A percentile compares a stretch with the other conserved stretches of the same genome.
These are phyloP conservation scores for Ephialtes manifestator DNA, from an alignment of 2,888 invertebrate genomes.

Conservation along the genomic window DNA sequence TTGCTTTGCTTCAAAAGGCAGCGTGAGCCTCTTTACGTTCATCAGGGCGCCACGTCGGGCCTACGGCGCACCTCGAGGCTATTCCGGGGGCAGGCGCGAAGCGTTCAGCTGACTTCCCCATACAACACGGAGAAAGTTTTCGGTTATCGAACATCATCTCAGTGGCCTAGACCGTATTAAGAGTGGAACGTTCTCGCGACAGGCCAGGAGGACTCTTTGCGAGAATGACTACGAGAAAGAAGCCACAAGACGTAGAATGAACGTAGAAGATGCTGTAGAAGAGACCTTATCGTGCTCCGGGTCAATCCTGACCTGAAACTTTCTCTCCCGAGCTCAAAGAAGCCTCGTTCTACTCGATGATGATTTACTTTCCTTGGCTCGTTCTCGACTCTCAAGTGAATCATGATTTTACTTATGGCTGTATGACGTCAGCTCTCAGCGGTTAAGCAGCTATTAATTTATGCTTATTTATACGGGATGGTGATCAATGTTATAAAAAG, in stretches of 20 bases:
- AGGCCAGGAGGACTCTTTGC: slow-evolving; percentile 43
- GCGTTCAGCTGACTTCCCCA: slow-evolving; percentile 28
- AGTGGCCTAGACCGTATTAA: slow-evolving; percentile 81
- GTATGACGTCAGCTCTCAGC: background rate
- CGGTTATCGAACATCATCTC: slow-evolving; percentile 79
- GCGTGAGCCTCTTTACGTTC: slow-evolving; percentile 14
- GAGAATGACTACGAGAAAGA: slow-evolving; percentile 3
- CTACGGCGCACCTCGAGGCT: slow-evolving; percentile 52
- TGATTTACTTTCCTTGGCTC: slow-evolving; percentile 48
- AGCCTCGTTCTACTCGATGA: slow-evolving; percentile 26
- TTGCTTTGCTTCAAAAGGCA: slow-evolving; percentile 19
- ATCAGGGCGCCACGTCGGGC: slow-evolving; percentile 8
- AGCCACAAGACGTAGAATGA: background rate
- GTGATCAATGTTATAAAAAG: background rate
- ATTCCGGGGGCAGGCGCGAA: slow-evolving; percentile 36
- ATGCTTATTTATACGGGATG: background rate
- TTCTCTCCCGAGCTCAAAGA: slow-evolving; percentile 1
- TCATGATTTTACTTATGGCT: background rate
- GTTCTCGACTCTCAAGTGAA: slow-evolving; percentile 6
- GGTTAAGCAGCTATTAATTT: background rate
- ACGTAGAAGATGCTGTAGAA: slow-evolving; percentile 13
- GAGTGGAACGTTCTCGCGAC: slow-evolving; percentile 70
- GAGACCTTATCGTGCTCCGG: slow-evolving; percentile 2
- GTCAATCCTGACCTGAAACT: slow-evolving; percentile 9
- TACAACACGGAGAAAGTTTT: slow-evolving; percentile 80